phyloP scores from a whole-genome alignment of 2,797 vertebrate species.

The Sarcoramphus papa region DNA sequence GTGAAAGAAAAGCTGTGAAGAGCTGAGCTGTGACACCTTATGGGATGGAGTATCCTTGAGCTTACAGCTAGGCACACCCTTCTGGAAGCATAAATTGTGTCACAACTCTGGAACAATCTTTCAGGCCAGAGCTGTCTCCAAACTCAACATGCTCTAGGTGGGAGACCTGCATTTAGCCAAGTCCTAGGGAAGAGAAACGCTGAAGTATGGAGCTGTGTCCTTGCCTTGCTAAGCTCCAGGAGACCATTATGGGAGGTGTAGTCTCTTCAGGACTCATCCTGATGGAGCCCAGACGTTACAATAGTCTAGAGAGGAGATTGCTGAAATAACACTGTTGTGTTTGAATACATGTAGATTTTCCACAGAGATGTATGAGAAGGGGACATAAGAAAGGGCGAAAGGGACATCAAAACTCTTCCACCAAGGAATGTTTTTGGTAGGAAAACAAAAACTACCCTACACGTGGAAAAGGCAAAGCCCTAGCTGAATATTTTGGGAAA shows the following conservation, averaged over 20 bases:
- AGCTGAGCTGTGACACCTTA: neutral
- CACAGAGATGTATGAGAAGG: neutral
- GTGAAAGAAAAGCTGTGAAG: neutral
- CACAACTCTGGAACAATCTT: neutral
- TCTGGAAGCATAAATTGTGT: neutral
- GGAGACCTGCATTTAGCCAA: neutral
- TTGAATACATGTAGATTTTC: neutral
- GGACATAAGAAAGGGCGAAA: neutral
- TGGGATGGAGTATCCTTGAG: neutral
- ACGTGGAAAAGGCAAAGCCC: neutral
- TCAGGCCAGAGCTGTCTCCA: neutral
- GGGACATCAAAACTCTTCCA: neutral
- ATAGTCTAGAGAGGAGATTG: neutral
- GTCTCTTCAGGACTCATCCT: neutral
- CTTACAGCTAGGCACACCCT: neutral
- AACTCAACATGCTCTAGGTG: neutral
- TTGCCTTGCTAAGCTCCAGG: neutral
- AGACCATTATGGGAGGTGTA: neutral
- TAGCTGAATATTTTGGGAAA: neutral
- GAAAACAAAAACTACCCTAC: neutral
- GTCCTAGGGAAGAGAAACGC: neutral
- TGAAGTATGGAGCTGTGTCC: neutral
- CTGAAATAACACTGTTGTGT: neutral
- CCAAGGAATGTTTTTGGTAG: neutral
- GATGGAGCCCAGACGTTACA: neutral